Base-by-base conservation (phyloP, 37 sponge, comb jelly and placozoan species). In the Diacarnus erythraeanus region DNA sequence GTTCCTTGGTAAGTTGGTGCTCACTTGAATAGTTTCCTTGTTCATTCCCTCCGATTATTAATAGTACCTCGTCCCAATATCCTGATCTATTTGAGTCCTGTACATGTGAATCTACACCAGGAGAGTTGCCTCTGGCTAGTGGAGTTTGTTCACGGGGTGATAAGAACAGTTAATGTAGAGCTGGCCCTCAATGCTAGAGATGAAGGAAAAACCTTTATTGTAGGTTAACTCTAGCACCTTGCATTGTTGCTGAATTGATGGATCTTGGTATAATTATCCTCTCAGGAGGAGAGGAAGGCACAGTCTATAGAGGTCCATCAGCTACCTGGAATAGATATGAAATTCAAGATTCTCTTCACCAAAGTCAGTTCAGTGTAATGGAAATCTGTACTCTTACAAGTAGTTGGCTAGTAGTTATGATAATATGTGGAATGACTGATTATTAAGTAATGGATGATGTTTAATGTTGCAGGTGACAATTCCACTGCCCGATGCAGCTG, bases 21-120 rank as follows among this genome's bases (percentile, higher is more conserved):
- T 22, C 5, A 27, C 29, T 21, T 12, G 2, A 75, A 2, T 58
- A 25, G 15, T 18, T 25, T 23, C 10, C 26, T 64, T 25, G 18
- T n/a, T 64, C 25, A 25, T 9, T 64, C 29, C 26, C 6, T 47
- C 12, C 12, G 12, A 6, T 12, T 12, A 47, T 12, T 73, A 43
- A 3, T 60, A 94, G 94, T 84, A 3, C 94, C 94, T 25, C 87
- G 94, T n/a, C 94, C 93, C 0, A 89, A 89, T 60, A 26, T 89
- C 12, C 67, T 72, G 37, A 63, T 94, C 39, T 57, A 89, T 76
- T 39, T 83, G 38, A 86, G 71, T 77, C 94, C 94, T 2, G 35
- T 94, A 1, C 94, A 94, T 47, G 79, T 79, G 61, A 84, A 77
- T 72, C 41, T 94, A 66, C 69, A 94, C 67, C 94, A 94, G 70